Conservation (phyloP, 1,140 invertebrate genomes). For the Drosophila murphyi region DNA sequence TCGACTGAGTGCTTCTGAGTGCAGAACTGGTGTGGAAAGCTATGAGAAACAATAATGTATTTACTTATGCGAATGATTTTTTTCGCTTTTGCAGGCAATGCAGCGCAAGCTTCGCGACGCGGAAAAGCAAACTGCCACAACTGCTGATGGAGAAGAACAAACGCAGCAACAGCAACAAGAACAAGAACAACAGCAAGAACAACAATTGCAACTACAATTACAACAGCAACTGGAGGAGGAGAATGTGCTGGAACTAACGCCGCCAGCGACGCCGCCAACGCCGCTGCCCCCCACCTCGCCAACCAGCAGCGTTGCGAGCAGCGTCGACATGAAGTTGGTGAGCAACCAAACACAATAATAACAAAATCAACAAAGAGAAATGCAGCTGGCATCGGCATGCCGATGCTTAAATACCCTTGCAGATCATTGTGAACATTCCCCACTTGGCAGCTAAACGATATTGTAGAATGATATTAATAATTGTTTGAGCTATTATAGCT, state of each 20-base stretch:
- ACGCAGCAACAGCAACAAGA: not conserved
- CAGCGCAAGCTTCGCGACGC: slow-evolving; percentile 66
- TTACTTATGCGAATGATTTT: slow-evolving; percentile 59
- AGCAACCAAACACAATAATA: slow-evolving; percentile 24
- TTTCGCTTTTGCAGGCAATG: slow-evolving; percentile 59
- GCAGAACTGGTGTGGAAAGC: slow-evolving; percentile 17
- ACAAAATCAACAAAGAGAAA: not conserved
- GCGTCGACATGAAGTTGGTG: slow-evolving; percentile 58
- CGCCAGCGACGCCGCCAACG: slow-evolving; percentile 66
- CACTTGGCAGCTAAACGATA: too few relatives aligned
- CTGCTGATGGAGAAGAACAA: slow-evolving; percentile 16
- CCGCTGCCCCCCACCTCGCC: slow-evolving; percentile 61
- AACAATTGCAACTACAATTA: slow-evolving; percentile 15
- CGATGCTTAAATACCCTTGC: not conserved
- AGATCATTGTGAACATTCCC: not conserved
- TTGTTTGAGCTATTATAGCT: too few relatives aligned
- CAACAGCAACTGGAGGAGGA: slow-evolving; percentile 30
- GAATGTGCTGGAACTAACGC: slow-evolving; percentile 64
- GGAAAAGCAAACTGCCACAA: slow-evolving; percentile 47
- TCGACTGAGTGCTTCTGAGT: too few relatives aligned
- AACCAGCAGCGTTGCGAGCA: slow-evolving; percentile 59
- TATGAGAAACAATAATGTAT: slow-evolving; percentile 45
- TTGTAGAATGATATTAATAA: too few relatives aligned
- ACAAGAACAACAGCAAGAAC: slow-evolving; percentile 1
- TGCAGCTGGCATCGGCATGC: not conserved